Evolutionary conservation across 2,797 vertebrate species (phyloP).

Genomic region (Parauchenoglanis ngamensis): DNA sequence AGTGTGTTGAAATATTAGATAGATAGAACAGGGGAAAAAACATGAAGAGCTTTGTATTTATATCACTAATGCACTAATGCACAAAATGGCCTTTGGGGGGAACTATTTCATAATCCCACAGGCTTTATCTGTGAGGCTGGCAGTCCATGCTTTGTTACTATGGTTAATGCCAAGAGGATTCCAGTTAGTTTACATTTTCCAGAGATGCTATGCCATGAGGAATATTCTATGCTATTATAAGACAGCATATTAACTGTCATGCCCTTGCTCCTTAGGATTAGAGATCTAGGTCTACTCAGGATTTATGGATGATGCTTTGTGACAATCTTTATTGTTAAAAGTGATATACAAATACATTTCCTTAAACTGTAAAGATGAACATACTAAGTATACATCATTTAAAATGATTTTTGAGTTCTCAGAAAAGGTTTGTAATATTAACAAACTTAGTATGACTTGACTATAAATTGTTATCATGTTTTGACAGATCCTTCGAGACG

Average conservation of each 20-base stretch:
- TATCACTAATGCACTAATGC: background rate
- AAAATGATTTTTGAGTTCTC: background rate
- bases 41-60: background rate
- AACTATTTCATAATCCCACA: conserved; percentile 22
- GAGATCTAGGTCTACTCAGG: background rate
- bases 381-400: background rate
- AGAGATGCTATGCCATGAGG: background rate
- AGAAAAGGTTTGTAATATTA: background rate
- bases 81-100: conserved; percentile 30
- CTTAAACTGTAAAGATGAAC: background rate
- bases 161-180: background rate
- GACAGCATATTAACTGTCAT: background rate
- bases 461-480: background rate
- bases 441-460: background rate
- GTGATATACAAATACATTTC: background rate
- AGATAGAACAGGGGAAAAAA: background rate
- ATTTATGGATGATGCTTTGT: background rate
- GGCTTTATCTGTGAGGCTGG: background rate
- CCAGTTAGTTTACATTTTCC: background rate
- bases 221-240: background rate
- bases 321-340: background rate
- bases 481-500: background rate
- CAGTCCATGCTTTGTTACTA: background rate
- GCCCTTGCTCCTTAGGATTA: background rate
- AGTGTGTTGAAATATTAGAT: background rate